Percentiles rank a stretch among this genome's conserved stretches.
Conservation (phyloP, 2,797 vertebrate genomes). For the Falco rusticolus region DNA sequence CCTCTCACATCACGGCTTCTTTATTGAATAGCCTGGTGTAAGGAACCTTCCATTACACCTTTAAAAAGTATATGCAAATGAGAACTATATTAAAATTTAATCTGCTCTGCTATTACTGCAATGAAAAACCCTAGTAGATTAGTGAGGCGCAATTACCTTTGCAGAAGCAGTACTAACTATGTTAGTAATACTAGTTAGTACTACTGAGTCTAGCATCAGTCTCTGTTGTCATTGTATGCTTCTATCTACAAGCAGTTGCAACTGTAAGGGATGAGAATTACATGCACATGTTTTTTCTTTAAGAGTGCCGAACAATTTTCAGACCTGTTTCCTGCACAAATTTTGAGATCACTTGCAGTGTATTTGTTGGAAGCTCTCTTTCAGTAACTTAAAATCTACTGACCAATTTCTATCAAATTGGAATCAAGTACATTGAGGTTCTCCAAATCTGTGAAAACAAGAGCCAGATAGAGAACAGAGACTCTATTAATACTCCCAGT, state of each 20-base stretch:
- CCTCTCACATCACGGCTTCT: not conserved
- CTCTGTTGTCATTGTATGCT: not conserved
- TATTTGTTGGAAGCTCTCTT: not conserved
- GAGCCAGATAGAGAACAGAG: not conserved
- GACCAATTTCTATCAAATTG: not conserved
- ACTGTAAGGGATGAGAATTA: not conserved
- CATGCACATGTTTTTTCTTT: rapidly evolving
- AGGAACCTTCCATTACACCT: not conserved
- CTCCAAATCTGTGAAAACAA: not conserved
- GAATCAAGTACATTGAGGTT: not conserved
- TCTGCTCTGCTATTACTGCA: not conserved
- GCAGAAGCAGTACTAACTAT: not conserved
- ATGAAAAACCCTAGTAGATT: not conserved
- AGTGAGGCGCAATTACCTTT: not conserved
- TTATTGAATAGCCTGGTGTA: not conserved
- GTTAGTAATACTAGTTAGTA: not conserved
- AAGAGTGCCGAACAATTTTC: not conserved
- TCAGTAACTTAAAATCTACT: not conserved
- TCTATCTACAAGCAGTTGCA: not conserved
- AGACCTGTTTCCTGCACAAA: not conserved
- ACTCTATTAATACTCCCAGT: not conserved
- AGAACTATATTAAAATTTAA: not conserved
- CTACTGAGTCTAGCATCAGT: not conserved
- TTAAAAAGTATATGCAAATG: not conserved
- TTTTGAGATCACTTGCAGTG: not conserved